These are phyloP conservation scores for Stylophora pistillata DNA, from an alignment of 64 coral and sea anemone species.

Conservation along the genomic window DNA sequence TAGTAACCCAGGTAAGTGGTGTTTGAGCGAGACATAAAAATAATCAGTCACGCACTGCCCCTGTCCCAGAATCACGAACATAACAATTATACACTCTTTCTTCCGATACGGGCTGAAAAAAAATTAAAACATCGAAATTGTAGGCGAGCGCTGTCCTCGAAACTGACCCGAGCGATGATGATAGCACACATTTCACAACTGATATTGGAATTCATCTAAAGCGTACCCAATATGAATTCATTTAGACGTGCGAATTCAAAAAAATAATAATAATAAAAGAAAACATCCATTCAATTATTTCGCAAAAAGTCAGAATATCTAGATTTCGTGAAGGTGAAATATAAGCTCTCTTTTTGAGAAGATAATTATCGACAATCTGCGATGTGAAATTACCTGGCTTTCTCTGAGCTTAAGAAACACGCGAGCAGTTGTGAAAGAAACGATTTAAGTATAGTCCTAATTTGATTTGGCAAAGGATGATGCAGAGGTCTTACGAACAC, in stretches of 20 bases:
- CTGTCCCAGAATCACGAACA: neutral
- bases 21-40: slow-evolving; percentile 17
- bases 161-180: no score
- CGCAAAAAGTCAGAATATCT: neutral
- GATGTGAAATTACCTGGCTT: no score
- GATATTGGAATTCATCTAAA: neutral
- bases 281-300: neutral
- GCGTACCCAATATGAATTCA: neutral
- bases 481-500: no score
- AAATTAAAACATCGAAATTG: no score
- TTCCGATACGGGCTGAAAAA: neutral
- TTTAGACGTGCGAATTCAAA: neutral
- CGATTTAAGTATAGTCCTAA: no score
- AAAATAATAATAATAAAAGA: neutral
- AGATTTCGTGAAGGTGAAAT: neutral
- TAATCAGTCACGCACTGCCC: slow-evolving; percentile 40
- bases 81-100: neutral
- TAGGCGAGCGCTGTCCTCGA: no score
- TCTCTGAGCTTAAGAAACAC: no score
- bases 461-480: no score
- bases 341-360: neutral
- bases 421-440: no score
- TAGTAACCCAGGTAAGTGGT: neutral
- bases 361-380: no score
- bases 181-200: neutral